Conservation (phyloP, 2,113 vertebrate genomes). For the Trinectes maculatus region DNA sequence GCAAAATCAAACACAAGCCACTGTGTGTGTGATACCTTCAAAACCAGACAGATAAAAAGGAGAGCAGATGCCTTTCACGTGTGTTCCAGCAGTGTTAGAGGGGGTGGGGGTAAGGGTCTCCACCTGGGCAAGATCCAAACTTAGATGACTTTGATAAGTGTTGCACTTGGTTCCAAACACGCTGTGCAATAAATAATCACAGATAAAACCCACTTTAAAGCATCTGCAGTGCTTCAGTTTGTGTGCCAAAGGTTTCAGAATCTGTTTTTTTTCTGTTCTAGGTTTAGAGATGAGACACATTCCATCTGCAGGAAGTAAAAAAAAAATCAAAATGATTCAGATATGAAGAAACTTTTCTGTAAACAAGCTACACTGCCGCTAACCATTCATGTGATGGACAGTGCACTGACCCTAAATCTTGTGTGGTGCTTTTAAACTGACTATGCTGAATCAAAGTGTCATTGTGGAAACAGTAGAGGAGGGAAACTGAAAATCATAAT, state of each 20-base stretch:
- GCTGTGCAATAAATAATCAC: slow-evolving; percentile 2
- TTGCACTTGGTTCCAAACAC: slow-evolving; percentile 2
- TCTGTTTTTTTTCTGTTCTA: background rate
- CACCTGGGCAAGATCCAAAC: background rate
- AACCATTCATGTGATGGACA: no score
- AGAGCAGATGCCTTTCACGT: slow-evolving; percentile 6
- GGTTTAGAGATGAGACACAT: background rate
- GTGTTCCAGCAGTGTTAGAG: background rate
- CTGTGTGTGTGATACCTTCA: background rate
- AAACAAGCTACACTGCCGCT: no score
- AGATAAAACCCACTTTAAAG: slow-evolving; percentile 1
- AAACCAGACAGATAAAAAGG: no score
- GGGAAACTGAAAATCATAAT: background rate
- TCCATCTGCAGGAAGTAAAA: no score
- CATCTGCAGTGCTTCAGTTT: background rate
- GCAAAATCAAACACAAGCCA: background rate
- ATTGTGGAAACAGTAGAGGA: no score
- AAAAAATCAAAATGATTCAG: no score
- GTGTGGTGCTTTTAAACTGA: background rate
- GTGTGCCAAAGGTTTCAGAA: background rate
- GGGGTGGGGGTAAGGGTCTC: slow-evolving; percentile 20
- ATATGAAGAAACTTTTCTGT: no score
- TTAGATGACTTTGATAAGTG: slow-evolving; percentile 1
- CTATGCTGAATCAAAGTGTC: no score
- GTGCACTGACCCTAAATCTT: no score